A percentile compares a stretch with the other conserved stretches of the same genome.
Evolutionary conservation across 2,797 vertebrate genomes (phyloP).

Genomic region (Erithacus rubecula): DNA sequence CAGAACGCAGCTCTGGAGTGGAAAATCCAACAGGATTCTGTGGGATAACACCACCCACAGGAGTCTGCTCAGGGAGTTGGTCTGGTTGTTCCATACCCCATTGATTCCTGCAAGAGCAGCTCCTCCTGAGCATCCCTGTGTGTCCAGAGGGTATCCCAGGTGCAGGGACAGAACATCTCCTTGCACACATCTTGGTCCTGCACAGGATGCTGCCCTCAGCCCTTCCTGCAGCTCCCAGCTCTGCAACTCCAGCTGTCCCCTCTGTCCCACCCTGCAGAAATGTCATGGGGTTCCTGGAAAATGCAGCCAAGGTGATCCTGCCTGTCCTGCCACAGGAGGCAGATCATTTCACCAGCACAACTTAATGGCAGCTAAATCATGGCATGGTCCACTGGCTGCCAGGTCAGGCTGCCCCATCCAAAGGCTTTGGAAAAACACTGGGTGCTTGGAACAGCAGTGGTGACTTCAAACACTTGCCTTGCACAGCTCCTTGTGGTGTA

Average conservation of each 20-base stretch:
- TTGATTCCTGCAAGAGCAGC: neutral
- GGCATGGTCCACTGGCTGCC: neutral
- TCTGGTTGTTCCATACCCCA: accelerated
- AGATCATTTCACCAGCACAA: neutral
- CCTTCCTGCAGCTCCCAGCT: accelerated
- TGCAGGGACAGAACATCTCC: neutral
- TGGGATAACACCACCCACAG: neutral
- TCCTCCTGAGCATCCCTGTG: neutral
- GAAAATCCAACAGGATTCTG: neutral
- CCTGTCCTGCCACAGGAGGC: neutral
- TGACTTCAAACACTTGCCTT: neutral
- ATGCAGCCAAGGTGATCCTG: neutral
- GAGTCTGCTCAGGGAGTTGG: neutral
- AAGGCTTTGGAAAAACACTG: neutral
- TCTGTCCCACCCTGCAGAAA: neutral
- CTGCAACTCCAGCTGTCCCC: neutral
- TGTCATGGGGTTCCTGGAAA: neutral
- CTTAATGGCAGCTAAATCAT: neutral
- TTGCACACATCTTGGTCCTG: neutral
- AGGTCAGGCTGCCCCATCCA: neutral
- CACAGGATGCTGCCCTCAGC: neutral
- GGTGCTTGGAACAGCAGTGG: neutral
- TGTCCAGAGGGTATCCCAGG: neutral
- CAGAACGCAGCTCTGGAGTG: neutral
- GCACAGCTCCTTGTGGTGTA: neutral